Conservation (phyloP, 2,888 invertebrate genomes). For the Ophonus ardosiacus region DNA sequence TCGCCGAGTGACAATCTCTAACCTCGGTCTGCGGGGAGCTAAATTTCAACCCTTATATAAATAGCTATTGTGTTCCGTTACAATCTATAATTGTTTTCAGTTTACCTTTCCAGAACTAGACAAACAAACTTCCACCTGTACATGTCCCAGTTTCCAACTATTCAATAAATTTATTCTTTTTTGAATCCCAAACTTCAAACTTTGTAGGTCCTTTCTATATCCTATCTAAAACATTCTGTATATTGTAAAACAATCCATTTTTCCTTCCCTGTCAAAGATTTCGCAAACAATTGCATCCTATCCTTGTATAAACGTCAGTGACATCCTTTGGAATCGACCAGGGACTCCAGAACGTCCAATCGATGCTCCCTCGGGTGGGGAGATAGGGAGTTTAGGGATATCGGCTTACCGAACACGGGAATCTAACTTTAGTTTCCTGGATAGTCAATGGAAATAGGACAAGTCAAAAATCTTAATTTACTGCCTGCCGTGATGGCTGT, state of each 20-base stretch:
- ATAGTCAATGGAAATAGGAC: slow-evolving; percentile 18
- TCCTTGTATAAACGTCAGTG: background rate
- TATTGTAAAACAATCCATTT: background rate
- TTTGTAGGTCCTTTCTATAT: no score
- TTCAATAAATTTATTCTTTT: no score
- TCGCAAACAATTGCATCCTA: background rate
- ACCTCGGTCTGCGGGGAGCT: no score
- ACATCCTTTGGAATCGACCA: background rate
- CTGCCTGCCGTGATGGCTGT: slow-evolving; percentile 2
- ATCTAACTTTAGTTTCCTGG: slow-evolving; percentile 44
- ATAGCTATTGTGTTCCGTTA: no score
- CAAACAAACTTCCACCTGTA: no score
- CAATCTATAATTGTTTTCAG: no score
- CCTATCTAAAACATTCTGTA: no score
- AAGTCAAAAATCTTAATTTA: slow-evolving; percentile 46
- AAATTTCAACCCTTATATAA: no score
- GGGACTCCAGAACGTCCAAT: background rate
- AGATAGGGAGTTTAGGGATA: slow-evolving; percentile 50
- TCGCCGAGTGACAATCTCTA: no score
- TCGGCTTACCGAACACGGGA: slow-evolving; percentile 40
- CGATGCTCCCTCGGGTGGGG: slow-evolving; percentile 33
- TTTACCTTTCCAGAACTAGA: no score
- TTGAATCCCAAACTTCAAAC: no score
- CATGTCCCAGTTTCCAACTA: no score
- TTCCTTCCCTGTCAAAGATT: background rate